phyloP scores from a whole-genome alignment of 2,797 vertebrate genomes.

The Valencia hispanica region DNA sequence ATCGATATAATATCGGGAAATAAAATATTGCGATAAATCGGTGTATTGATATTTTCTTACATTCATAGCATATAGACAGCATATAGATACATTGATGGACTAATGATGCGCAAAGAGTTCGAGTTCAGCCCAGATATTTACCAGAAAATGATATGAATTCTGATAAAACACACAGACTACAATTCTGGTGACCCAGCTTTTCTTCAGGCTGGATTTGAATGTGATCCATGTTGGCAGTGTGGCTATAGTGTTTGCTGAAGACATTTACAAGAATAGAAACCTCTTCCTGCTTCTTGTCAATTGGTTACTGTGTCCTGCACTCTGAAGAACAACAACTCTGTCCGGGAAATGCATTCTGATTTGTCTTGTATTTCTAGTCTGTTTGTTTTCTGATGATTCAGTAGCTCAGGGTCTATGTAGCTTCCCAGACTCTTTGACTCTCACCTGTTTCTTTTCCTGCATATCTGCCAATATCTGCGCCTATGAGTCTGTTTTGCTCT shows the following conservation, averaged over 20 bases:
- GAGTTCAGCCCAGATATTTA: background rate
- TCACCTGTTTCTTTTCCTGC: background rate
- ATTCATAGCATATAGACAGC: background rate
- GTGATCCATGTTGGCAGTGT: constrained; percentile 17
- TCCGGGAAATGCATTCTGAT: constrained; percentile 7
- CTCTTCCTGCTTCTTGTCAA: constrained; percentile 25
- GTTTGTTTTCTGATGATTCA: constrained; percentile 7
- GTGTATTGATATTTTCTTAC: no score
- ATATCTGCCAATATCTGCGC: background rate
- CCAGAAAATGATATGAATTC: background rate
- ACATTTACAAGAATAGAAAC: constrained; percentile 11
- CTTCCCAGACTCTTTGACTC: background rate
- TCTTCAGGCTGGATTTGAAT: constrained; percentile 18
- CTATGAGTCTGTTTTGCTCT: background rate
- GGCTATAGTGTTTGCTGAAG: constrained; percentile 18
- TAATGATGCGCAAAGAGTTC: background rate
- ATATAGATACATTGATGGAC: background rate
- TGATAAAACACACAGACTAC: background rate
- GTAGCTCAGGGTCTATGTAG: background rate
- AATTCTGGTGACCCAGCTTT: constrained; percentile 6
- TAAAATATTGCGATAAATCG: no score
- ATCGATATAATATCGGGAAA: no score
- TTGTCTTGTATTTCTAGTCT: background rate
- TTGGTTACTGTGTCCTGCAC: constrained; percentile 18
- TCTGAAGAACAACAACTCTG: constrained; percentile 7